A percentile compares a stretch with the other conserved stretches of the same genome.
Evolutionary conservation across 1,140 invertebrate species (phyloP).

Genomic region (Pseudomyrmex cubaensis): DNA sequence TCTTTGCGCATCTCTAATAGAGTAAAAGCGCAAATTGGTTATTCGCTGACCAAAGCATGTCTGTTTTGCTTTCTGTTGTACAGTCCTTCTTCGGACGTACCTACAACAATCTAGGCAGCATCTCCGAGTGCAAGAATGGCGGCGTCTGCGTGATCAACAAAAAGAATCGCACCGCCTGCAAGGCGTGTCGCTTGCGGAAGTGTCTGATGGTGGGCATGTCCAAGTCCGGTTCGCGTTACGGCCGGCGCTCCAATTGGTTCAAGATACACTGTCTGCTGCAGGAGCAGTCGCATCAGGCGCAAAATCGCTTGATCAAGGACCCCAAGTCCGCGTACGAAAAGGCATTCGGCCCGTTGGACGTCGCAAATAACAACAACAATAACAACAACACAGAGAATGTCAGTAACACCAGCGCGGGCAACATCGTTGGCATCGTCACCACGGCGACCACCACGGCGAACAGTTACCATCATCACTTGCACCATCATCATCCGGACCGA

Average conservation of each 20-base stretch:
- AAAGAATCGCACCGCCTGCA: constrained; percentile 97
- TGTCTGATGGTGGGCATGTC: constrained; percentile 98
- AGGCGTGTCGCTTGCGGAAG: constrained; percentile 96
- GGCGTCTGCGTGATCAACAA: constrained; percentile 97
- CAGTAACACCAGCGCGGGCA: constrained; percentile 80
- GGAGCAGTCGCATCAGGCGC: constrained; percentile 87
- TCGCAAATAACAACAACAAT: constrained; percentile 82
- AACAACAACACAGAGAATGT: constrained; percentile 74
- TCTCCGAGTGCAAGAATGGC: constrained; percentile 96
- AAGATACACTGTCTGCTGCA: constrained; percentile 95
- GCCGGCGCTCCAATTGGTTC: constrained; percentile 95
- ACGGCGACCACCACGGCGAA: constrained; percentile 80
- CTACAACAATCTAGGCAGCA: constrained; percentile 96
- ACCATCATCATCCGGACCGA: constrained; percentile 73
- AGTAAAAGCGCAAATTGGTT: constrained; percentile 22
- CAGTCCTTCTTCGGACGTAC: constrained; percentile 98
- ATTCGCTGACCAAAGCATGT: constrained; percentile 40
- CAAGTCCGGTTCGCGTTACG: constrained; percentile 95
- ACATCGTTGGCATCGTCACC: constrained; percentile 81
- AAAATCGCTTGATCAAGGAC: constrained; percentile 78
- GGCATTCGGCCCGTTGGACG: constrained; percentile 79
- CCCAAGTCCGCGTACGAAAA: constrained; percentile 80
- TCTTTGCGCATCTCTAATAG: constrained; percentile 1
- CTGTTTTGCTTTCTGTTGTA: constrained; percentile 61
- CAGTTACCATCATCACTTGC: constrained; percentile 68